Base-by-base conservation (phyloP, 53 echinoderm and acorn worm genomes). In the Zoroaster sp. region DNA sequence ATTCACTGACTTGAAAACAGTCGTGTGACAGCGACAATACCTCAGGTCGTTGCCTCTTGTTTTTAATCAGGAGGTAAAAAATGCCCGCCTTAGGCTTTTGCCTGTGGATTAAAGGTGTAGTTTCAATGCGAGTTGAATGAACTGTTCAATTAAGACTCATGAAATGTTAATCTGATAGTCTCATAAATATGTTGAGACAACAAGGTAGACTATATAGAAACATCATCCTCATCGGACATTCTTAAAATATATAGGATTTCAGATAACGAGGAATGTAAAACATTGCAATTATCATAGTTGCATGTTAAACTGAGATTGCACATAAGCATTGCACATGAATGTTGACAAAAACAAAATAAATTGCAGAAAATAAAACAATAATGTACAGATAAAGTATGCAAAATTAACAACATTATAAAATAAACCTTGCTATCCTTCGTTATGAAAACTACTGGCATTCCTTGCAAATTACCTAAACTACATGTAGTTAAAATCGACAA, bases 71-170 rank as follows among this genome's bases (percentile, higher is more conserved):
- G n/a, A 39, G 67, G 44, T 42, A 38, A 77, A 78, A 78, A 36
- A 31, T 40, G 66, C 30, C 40, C 14, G 55, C 81, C 67, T 35
- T 28, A 66, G 81, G 81, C 63, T 43, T 13, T 42, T 25, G 66
- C 81, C 81, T 21, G 31, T 30, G 68, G 81, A 66, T 81, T 81
- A 81, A 81, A 81, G 81, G 81, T 81, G 81, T 55, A 66, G 67
- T 66, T 81, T 67, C 66, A 66, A 30, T 13, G 55, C 9, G 65
- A 66, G 81, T 81, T 81, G 81, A 81, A 81, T 67, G 81, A 81
- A 81, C 81, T 81, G 66, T 66, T 43, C 81, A 81, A 81, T 81
- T 81, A 66, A 67, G 15, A 81, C 66, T 66, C 81, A 81, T 81
- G 35, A 68, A 42, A 42, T 81, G 81, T 67, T 66, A 81, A 66